Conservation (phyloP, 2,888 invertebrate genomes). For the Ptychoptera albimana region DNA sequence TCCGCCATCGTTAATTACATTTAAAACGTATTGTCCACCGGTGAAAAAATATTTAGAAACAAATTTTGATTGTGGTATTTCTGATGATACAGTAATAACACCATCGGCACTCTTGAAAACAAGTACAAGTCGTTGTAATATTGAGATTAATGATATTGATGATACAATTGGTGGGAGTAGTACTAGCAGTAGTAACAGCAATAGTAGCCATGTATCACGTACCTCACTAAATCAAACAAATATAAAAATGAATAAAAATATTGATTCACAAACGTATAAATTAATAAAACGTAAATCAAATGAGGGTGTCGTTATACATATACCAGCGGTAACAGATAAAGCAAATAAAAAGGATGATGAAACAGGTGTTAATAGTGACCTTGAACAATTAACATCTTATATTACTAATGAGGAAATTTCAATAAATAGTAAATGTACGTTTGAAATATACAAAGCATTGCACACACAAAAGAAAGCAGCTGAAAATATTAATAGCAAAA, state of each 20-base stretch:
- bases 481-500: not conserved
- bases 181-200: conserved; percentile 4
- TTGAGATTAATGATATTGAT: too few species aligned
- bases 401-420: conserved; percentile 9
- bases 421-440: conserved; percentile 15
- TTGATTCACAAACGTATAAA: conserved; percentile 4
- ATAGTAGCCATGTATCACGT: not conserved
- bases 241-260: not conserved
- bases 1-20: conserved; percentile 13
- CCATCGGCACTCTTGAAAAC: too few species aligned
- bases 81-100: conserved; percentile 8
- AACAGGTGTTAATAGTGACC: not conserved
- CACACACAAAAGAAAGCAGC: conserved; percentile 11
- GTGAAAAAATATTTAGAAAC: conserved; percentile 15
- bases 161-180: too few species aligned
- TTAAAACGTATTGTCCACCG: conserved; percentile 14
- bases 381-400: not conserved
- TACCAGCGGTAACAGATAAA: conserved; percentile 8
- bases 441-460: conserved; percentile 15
- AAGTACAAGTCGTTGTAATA: too few species aligned
- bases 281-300: not conserved
- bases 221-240: too few species aligned
- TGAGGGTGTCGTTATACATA: conserved; percentile 15
- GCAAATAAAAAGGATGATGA: conserved; percentile 1
- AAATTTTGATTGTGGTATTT: conserved; percentile 12